Percentiles rank a stretch among this genome's conserved stretches.
Evolutionary conservation across 2,797 vertebrate genomes (phyloP).

Genomic region (Sphenopsis melanotis): DNA sequence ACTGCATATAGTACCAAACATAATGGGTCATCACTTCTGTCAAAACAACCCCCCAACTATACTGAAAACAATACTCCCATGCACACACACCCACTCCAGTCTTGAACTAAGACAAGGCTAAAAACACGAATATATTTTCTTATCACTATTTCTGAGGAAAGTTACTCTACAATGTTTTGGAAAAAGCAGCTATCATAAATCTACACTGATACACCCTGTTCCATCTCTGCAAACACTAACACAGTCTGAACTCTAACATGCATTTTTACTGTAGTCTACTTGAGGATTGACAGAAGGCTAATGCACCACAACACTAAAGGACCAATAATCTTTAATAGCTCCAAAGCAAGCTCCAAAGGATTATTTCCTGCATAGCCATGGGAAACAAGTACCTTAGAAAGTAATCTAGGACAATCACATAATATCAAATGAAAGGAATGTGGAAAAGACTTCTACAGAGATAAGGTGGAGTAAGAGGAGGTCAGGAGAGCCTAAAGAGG

Average conservation of each 20-base stretch:
- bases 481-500: background rate
- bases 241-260: background rate
- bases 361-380: background rate
- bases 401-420: background rate
- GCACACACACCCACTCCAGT: accelerated
- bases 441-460: background rate
- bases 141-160: background rate
- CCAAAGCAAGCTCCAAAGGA: background rate
- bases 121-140: background rate
- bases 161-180: background rate
- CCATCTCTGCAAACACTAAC: background rate
- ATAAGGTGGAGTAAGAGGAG: background rate
- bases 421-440: background rate
- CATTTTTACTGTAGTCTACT: background rate
- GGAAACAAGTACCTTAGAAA: background rate
- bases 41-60: accelerated
- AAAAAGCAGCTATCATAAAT: background rate
- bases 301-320: background rate
- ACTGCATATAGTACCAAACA: background rate
- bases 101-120: background rate
- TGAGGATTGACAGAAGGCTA: background rate
- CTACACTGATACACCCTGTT: background rate
- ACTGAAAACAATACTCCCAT: background rate
- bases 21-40: background rate
- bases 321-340: background rate